Evolutionary conservation across 2,797 vertebrate species (phyloP), one percentile per base, ranked within the genome.

Genomic region (Mareca strepera): DNA sequence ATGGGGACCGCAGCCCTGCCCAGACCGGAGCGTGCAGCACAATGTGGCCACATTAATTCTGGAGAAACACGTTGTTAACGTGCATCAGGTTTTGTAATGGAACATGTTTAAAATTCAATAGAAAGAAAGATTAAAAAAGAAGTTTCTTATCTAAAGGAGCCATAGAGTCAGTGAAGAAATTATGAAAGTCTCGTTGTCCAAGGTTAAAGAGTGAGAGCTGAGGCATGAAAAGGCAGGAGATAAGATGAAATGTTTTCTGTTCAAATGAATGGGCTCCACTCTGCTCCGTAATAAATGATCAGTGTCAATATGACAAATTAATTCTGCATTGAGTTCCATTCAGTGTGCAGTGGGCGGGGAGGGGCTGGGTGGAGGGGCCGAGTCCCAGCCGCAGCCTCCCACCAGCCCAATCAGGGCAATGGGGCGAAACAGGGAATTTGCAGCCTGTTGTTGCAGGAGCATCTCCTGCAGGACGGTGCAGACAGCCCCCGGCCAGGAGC

Each of bases 281-380:
- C 96, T 89, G 53, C 93, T 92, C 93, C 28, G 37, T 97, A 97
- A 97, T 96, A 97, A 97, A 97, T 28, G 94, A 96, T 96, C 97
- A 89, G 96, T 97, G 97, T 97, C 96, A 97, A 95, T 96, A 95
- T 96, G 97, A 97, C 96, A 96, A 97, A 97, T 97, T 97, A 97
- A 97, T 97, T 95, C 96, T 82, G 87, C 92, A 58, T 63, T 75
- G 92, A 96, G 92, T 68, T 86, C 92, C 76, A 52, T 88, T 93
- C 86, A 87, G 78, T 3, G 20, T 43, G 43, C 16, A 31, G 77
- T n/a, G 87, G 64, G 62, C 0, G 1, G 28, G 48, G 39, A 87
- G 50, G 60, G 80, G 64, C 44, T 11, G 1, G 52, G 22, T 6
- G 52, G 35, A 48, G 10, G 7, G 2, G 50, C 35, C 7, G 58